Evolutionary conservation across 2,888 invertebrate species (phyloP).

Genomic region (Andricus quercusramuli): DNA sequence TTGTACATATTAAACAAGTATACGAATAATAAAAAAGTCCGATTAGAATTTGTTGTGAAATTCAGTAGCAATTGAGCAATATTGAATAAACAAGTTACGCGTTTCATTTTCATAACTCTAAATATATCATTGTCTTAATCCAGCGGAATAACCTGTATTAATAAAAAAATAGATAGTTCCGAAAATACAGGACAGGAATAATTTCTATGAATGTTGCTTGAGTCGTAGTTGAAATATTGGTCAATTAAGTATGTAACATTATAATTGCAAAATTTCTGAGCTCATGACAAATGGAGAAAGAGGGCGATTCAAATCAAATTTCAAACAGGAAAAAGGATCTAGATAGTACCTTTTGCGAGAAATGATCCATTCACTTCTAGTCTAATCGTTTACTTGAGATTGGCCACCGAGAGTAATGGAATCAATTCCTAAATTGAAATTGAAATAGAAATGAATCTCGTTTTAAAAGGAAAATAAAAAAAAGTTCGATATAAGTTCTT

Average conservation of each 20-base stretch:
- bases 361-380: constrained; percentile 33
- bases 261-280: constrained; percentile 37
- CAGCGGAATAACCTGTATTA: not conserved
- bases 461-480: not conserved
- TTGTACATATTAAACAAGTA: too few relatives aligned
- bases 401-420: constrained; percentile 11
- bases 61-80: too few relatives aligned
- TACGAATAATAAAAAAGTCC: too few relatives aligned
- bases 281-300: constrained; percentile 18
- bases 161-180: constrained; percentile 24
- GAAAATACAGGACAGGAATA: not conserved
- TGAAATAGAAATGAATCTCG: constrained; percentile 33
- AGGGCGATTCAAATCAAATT: constrained; percentile 31
- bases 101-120: not conserved
- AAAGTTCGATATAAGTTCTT: not conserved
- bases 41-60: too few relatives aligned
- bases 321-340: constrained; percentile 22
- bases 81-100: too few relatives aligned
- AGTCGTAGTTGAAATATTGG: not conserved
- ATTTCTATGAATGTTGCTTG: constrained; percentile 22
- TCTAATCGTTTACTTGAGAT: constrained; percentile 20
- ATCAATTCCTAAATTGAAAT: constrained; percentile 28
- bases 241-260: constrained; percentile 2
- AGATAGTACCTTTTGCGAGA: constrained; percentile 4
- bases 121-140: constrained; percentile 16